Base-by-base conservation (phyloP, 2,113 vertebrate species). In the Sapajus apella region DNA sequence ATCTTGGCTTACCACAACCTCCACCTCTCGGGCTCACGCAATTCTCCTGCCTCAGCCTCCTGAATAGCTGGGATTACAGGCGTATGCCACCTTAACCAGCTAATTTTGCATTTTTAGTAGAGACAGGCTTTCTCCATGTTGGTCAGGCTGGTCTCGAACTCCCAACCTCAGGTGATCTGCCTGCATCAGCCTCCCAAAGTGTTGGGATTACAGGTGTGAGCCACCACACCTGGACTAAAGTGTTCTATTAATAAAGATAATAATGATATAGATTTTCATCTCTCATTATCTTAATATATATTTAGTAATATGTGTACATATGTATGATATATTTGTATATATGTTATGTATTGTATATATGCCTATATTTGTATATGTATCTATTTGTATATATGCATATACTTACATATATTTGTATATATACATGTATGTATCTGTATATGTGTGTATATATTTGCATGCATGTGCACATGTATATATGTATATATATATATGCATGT, bases 391-490 rank as follows among this genome's bases (percentile, higher is more conserved):
- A 16, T 20, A 13, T 5, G 3, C 3, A 0, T 91, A 14, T 1
- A 4, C 66, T 35, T 18, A 68, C 32, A 68, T 68, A 68, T 35
- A 35, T 37, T n/a, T 70, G 16, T 70, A 50, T 50, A 13, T 11
- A 61, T 32, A 3, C 2, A 23, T 50, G 8, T 7, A 23, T 21
- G 0, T 1, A 14, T 20, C 0, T 4, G 13, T 32, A 10, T 23
- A 2, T 58, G 6, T 68, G 25, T 43, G 21, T 66, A 3, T n/a
- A 17, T 35, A 1, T 55, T 18, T 45, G 1, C 11, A 23, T 3
- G 25, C 35, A 2, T 20, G 8, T 61, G 0, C 58, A 1, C 6
- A 14, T 2, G 2, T 0, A 3, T 37, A 5, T 16, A 0, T n/a
- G 4, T 55, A 10, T 5, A 8, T 25, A 17, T 3, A 17, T 3